Base-by-base conservation (phyloP, 2,797 vertebrate species). In the Miichthys miiuy region DNA sequence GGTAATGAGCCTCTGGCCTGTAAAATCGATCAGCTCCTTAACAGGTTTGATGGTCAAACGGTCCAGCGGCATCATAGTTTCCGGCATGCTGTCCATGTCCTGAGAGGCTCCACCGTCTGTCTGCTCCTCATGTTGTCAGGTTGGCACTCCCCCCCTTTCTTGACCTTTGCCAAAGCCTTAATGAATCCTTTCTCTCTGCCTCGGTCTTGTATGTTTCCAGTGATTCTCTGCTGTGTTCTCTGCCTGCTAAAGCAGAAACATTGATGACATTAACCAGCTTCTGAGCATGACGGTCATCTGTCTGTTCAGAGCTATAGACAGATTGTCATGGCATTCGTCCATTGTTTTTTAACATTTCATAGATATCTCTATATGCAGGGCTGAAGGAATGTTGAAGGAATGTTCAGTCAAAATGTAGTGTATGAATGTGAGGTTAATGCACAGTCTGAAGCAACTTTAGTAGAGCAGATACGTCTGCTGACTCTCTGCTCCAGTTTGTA, bases 1-100 rank as follows among this genome's bases (percentile, higher is more conserved):
- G 60, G 73, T 82, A 86, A 87, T 80, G 71, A 86, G 80, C 70
- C 54, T 41, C 78, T 54, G 78, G 81, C 78, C 68, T 52, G n/a
- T 58, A 3, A 0, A 42, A 79, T 72, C 51, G 74, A 80, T 84
- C 73, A 68, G 62, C 63, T 79, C 65, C 60, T 50, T 65, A 75
- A 81, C 68, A 44, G 48, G 52, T 83, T 68, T 63, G 62, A 81
- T 74, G 81, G 57, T 75, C 72, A 58, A 75, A 69, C 72, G 25
- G 46, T 60, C 54, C 27, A n/a, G 56, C 46, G 10, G 61, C 47
- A 47, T 65, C 56, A 38, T 25, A 47, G 17, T 27, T 14, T 61
- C 55, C 6, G 11, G 20, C 34, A 27, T 51, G 48, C 47, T 30
- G 34, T 55, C 41, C 21, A 41, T n/a, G 6, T 47, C 81, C 62